Percentiles rank a stretch among this genome's conserved stretches.
Evolutionary conservation across 2,113 vertebrate species (phyloP).

Genomic region (Zosterops japonicus): DNA sequence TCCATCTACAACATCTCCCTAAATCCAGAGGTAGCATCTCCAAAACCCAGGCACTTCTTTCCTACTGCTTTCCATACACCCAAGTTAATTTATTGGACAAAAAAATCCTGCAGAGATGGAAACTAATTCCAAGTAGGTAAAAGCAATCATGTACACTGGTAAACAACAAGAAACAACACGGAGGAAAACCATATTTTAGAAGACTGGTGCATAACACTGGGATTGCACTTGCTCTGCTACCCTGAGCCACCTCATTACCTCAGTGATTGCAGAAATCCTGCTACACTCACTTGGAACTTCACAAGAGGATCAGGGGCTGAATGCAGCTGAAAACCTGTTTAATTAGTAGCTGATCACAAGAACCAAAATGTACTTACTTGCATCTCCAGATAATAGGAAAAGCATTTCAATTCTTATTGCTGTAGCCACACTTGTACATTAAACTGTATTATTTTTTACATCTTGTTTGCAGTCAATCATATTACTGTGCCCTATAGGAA

Average conservation of each 20-base stretch:
- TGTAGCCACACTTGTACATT: background rate
- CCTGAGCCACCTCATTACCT: background rate
- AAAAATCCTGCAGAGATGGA: background rate
- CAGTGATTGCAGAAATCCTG: background rate
- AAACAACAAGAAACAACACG: background rate
- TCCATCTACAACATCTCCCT: background rate
- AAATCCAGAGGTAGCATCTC: background rate
- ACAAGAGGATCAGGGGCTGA: background rate
- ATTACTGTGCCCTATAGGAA: background rate
- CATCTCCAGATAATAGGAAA: background rate
- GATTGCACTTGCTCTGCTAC: background rate
- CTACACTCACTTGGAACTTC: background rate
- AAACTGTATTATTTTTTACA: background rate
- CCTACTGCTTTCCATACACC: background rate
- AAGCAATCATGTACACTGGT: background rate
- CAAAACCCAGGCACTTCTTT: background rate
- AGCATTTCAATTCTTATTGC: background rate
- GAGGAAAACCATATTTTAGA: background rate
- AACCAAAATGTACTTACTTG: background rate
- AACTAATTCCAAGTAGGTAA: conserved; percentile 11
- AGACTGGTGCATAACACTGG: background rate
- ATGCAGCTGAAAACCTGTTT: background rate
- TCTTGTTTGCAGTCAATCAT: background rate
- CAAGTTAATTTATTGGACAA: background rate
- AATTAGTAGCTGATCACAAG: conserved; percentile 17